Base-by-base conservation (phyloP, 2,888 invertebrate species). In the Nematopogon swammerdamellus region DNA sequence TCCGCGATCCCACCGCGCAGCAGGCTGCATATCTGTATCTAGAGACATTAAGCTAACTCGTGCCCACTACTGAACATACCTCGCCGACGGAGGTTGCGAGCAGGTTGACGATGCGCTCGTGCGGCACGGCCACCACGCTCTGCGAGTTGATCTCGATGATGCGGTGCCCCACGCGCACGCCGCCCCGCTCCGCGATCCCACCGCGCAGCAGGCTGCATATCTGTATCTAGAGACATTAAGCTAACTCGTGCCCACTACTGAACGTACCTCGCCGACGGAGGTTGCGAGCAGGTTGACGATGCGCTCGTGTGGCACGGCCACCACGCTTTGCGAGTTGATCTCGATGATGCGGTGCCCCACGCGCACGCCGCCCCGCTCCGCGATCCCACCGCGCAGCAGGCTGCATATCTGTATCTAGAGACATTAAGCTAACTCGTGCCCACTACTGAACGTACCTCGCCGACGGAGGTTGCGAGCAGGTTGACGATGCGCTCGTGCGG, bases 141-240 rank as follows among this genome's bases (percentile, higher is more conserved):
- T 97, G 97, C 72, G 96, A 92, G 83, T 99, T 99, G 66, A 99
- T 99, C 85, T 99, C 99, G 64, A 99, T 99, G 71, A 99, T 99
- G 62, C 99, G 87, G 77, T 99, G 99, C 0, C 99, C 99, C 6
- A 99, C 98, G 57, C 99, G 87, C 52, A 99, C 97, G 42, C 99
- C 99, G 53, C 99, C 99, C 56, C 99, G 83, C 80, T 99, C 99
- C 46, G 99, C 99, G 59, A 99, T 99, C 99, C n/a, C 99, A 49
- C 99, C 99, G 59, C 99, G 87, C 53, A 99, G 83, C 57, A 99
- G 82, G 74, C 97, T 97, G 82, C 98, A 99, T 66, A 99, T 99
- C 95, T 96, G 66, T n/a, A n/a, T n/a, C n/a, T n/a, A n/a, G n/a
- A n/a, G n/a, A n/a, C n/a, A n/a, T n/a, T n/a, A n/a, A n/a, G n/a